A percentile compares a stretch with the other conserved stretches of the same genome.
Conservation (phyloP, 2,113 vertebrate species). For the Scomber colias region DNA sequence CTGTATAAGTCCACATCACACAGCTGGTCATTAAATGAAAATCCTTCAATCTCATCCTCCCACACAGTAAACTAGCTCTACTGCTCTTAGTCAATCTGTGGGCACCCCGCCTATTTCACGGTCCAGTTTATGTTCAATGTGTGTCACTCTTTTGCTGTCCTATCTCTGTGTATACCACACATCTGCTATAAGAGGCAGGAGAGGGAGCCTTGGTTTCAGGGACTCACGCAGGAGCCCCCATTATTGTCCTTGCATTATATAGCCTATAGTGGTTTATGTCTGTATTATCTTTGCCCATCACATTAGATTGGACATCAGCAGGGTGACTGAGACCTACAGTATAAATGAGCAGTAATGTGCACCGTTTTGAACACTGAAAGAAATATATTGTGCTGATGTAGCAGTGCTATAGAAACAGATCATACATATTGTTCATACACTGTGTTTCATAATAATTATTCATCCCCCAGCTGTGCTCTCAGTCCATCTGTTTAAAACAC, state of each 20-base stretch:
- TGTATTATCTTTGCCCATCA: slow-evolving; percentile 43
- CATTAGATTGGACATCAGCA: slow-evolving; percentile 45
- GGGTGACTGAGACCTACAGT: slow-evolving; percentile 49
- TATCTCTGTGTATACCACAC: slow-evolving; percentile 54
- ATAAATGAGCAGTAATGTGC: slow-evolving; percentile 54
- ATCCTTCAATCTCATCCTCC: slow-evolving; percentile 56
- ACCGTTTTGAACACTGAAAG: slow-evolving; percentile 12
- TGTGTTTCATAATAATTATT: slow-evolving; percentile 14
- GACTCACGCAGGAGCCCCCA: slow-evolving; percentile 52
- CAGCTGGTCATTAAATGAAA: slow-evolving; percentile 75
- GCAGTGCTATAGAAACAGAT: slow-evolving; percentile 26
- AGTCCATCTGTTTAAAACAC: slow-evolving; percentile 37
- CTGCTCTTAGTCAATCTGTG: slow-evolving; percentile 41
- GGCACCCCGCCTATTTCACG: slow-evolving; percentile 62
- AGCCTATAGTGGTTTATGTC: slow-evolving; percentile 45
- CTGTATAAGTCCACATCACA: slow-evolving; percentile 58
- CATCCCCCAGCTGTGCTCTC: slow-evolving; percentile 53
- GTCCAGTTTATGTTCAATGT: slow-evolving; percentile 65
- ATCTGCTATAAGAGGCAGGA: slow-evolving; percentile 57
- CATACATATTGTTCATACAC: slow-evolving; percentile 17
- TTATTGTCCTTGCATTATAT: slow-evolving; percentile 57
- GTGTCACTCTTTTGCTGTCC: slow-evolving; percentile 54
- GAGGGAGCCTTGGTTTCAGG: slow-evolving; percentile 67
- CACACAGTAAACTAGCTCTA: slow-evolving; percentile 62
- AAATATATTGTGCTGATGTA: slow-evolving; percentile 21